These are phyloP conservation scores for Tipula confusa DNA, from an alignment of 2,888 invertebrate species.

Conservation along the genomic window DNA sequence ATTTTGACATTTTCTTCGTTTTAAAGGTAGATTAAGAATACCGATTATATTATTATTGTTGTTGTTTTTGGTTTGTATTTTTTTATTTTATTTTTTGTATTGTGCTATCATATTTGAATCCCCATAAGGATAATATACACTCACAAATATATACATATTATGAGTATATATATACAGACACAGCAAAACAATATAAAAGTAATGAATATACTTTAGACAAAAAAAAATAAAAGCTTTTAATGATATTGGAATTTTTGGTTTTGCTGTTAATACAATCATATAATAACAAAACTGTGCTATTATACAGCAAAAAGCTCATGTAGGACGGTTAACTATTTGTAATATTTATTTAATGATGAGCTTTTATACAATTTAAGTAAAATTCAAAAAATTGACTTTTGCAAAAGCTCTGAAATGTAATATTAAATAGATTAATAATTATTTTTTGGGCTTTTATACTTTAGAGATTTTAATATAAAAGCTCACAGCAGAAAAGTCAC, in stretches of 20 bases:
- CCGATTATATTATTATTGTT: background rate
- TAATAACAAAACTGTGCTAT: background rate
- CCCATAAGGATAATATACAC: background rate
- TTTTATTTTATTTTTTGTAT: background rate
- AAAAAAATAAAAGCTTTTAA: background rate
- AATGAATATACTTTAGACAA: background rate
- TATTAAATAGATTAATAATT: no score
- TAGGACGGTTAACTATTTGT: no score
- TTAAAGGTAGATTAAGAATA: background rate
- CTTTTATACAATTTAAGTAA: no score
- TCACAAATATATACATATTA: background rate
- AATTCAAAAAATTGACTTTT: no score
- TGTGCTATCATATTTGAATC: background rate
- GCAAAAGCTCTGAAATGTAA: no score
- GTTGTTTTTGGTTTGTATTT: background rate
- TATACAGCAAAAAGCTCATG: background rate
- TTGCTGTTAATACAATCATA: background rate
- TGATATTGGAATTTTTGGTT: conserved; percentile 20
- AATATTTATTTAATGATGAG: no score
- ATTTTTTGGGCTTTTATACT: no score
- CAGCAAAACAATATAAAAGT: background rate
- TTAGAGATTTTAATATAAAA: no score
- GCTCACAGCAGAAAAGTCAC: no score
- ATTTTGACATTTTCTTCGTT: conserved; percentile 9
- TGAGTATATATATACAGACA: background rate